These are phyloP conservation scores for Dipodomys spectabilis DNA, from an alignment of 2,113 vertebrate species.

Conservation along the genomic window DNA sequence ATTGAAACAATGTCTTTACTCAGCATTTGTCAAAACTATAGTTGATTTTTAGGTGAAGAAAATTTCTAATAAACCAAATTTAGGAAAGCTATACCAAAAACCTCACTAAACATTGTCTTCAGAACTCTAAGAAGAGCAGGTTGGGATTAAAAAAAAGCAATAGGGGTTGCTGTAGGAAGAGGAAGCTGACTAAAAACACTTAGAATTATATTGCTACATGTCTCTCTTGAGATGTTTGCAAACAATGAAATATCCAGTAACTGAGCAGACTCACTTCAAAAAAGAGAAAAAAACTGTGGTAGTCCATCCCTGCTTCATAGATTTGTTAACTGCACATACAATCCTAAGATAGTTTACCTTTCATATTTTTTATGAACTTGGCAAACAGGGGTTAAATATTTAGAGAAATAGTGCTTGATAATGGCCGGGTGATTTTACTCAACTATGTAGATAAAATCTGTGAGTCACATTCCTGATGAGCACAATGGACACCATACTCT, in stretches of 20 bases:
- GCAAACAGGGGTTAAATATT: background rate
- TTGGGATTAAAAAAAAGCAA: background rate
- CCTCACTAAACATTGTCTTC: background rate
- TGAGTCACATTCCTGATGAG: background rate
- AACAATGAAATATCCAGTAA: background rate
- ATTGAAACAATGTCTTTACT: background rate
- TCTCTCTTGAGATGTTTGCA: background rate
- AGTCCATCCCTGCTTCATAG: background rate
- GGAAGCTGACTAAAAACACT: background rate
- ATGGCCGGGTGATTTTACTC: background rate
- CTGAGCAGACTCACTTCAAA: background rate
- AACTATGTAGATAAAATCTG: background rate
- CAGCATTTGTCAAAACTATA: background rate
- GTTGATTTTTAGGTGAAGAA: rapidly evolving
- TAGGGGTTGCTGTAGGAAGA: background rate
- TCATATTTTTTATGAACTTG: background rate
- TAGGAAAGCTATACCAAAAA: background rate
- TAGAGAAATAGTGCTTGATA: background rate
- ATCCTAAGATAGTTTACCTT: background rate
- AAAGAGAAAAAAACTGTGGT: background rate
- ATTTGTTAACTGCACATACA: background rate
- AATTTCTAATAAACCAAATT: background rate
- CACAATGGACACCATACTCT: background rate
- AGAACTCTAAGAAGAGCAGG: background rate
- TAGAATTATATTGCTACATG: background rate